Base-by-base conservation (phyloP, 2,797 vertebrate genomes). In the Alectoris magna region DNA sequence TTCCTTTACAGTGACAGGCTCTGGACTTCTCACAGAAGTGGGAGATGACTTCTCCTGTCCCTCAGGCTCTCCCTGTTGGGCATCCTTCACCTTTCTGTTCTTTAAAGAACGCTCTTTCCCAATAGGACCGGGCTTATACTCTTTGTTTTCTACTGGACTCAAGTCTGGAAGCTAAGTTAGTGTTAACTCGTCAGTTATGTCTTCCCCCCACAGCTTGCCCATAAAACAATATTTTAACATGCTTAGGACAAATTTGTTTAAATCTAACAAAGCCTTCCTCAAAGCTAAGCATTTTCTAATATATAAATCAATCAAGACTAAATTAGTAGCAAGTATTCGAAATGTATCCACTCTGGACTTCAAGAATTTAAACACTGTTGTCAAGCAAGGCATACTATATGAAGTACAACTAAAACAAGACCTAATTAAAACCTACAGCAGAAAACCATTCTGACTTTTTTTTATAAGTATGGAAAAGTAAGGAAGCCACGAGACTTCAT, bases 61-160 rank as follows among this genome's bases (percentile, higher is more conserved):
- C 87, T 99, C 99, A 10, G 97, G 97, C 68, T 99, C 99, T 48
- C 97, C 98, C 91, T 98, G 99, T 34, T 99, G 99, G 48, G 98
- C 97, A 44, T 99, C 99, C 98, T 99, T 99, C 94, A 98, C 99
- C 97, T 99, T 99, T 79, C 99, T 98, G 97, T 99, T 99, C 98
- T 99, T 99, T 82, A 99, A 96, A 29, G 99, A 99, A 77, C 99
- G 99, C 51, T 99, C 99, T 91, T 99, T 99, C 76, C 99, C 99
- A 64, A 99, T 99, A 66, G 99, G 99, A 95, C 99, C 99, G 9
- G 99, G 99, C 94, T 99, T 99, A 96, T 99, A 99, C 87, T 99
- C 99, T 97, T 99, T 99, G 88, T 98, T 99, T 97, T 99, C 99
- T 74, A 99, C 97, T 3, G 98, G 98, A 97, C 98, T 98, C 96